Evolutionary conservation across 2,797 vertebrate species (phyloP), one percentile per base, ranked within the genome.

Genomic region (Rhinogobio ventralis): DNA sequence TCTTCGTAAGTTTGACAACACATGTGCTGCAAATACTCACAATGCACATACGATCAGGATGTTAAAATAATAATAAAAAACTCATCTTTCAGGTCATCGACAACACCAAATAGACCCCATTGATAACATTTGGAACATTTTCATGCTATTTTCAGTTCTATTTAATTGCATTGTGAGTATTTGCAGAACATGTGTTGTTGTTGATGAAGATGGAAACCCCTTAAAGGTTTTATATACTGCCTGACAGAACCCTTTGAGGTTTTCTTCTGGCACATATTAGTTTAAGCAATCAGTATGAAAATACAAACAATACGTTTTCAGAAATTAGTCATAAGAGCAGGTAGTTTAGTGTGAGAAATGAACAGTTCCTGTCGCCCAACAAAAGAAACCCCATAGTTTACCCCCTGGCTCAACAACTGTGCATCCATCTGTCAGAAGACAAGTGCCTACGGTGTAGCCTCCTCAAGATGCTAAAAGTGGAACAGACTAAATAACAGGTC

Each of bases 341-440:
- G 85, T 74, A 79, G 57, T 82, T 79, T 45, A 46, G 19, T 42
- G 25, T 71, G 57, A 51, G 36, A 69, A 45, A 30, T 23, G n/a
- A 79, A 82, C 28, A 75, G 78, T 87, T 42, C 10, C 67, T 84
- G 64, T 77, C 68, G 17, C 81, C 77, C 64, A 23, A 82, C 67
- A 42, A 79, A 86, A 86, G 67, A 79, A 89, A 91, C 90, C 92
- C 89, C 74, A 89, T 89, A 39, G 86, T 93, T 93, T 91, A 92
- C 92, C 92, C 87, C 73, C 91, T 57, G 91, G 93, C 93, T 93
- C 92, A 91, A 86, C 93, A 92, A 94, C 93, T 94, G 93, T 81
- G 92, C 89, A 79, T 91, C 95, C 94, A 95, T 95, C 95, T 95
- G 95, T 92, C 86, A 88, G 88, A 86, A 91, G 90, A 88, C 88